Conservation (phyloP, 2,113 vertebrate species). For the Sclerurus mexicanus region DNA sequence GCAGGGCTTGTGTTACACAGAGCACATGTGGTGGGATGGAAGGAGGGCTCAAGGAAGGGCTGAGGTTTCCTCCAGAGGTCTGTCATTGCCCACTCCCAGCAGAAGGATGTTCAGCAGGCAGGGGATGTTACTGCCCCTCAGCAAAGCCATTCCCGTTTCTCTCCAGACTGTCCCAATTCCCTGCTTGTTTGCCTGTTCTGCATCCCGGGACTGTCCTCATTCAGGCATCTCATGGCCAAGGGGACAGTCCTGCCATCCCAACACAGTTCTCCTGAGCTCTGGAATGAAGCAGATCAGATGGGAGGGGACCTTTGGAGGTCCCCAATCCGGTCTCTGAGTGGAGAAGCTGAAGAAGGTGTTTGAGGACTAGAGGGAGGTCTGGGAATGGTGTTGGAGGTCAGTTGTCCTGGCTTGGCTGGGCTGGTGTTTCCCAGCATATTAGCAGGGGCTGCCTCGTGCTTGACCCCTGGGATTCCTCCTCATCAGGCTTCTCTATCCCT, state of each 20-base stretch:
- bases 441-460: neutral
- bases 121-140: neutral
- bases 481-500: neutral
- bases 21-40: accelerated
- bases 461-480: neutral
- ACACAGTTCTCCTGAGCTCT: neutral
- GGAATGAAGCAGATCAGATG: neutral
- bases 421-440: neutral
- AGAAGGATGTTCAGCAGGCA: neutral
- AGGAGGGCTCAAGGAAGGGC: neutral
- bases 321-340: neutral
- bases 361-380: neutral
- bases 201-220: neutral
- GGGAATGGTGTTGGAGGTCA: neutral
- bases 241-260: neutral
- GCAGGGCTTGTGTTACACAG: neutral
- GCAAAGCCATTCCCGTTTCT: neutral
- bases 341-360: neutral
- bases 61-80: neutral
- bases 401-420: neutral
- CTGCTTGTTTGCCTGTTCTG: neutral
- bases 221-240: neutral
- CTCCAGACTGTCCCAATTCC: neutral
- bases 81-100: neutral
- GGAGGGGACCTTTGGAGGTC: neutral